phyloP scores from a whole-genome alignment of 2,113 vertebrate genomes.

The Oenanthe melanoleuca region DNA sequence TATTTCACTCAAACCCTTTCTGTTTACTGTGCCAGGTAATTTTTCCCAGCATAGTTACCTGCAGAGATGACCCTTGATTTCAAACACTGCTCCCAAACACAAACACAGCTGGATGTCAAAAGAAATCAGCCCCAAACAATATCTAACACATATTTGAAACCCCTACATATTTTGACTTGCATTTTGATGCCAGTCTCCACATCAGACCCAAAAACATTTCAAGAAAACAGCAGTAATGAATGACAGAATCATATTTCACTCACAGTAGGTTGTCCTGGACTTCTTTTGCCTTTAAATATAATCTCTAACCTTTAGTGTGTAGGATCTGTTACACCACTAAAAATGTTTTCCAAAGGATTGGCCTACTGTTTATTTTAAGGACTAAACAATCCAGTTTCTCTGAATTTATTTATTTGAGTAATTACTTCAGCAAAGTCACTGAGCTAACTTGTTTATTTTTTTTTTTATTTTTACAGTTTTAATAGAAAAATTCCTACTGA shows the following conservation, averaged over 20 bases:
- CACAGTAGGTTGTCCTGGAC: neutral
- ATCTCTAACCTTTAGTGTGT: neutral
- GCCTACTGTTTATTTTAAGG: slow-evolving; percentile 18
- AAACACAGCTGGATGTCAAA: slow-evolving; percentile 54
- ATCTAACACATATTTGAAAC: slow-evolving; percentile 47
- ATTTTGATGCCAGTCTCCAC: slow-evolving; percentile 55
- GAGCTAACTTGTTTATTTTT: neutral
- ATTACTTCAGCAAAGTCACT: neutral
- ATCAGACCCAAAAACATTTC: slow-evolving; percentile 17
- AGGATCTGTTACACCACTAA: slow-evolving; percentile 14
- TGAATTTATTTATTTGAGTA: neutral
- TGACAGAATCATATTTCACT: slow-evolving; percentile 34
- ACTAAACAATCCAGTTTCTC: neutral
- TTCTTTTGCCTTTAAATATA: neutral
- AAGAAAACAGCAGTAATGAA: slow-evolving; percentile 47
- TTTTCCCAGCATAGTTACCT: slow-evolving; percentile 44
- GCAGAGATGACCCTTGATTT: slow-evolving; percentile 55
- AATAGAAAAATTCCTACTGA: neutral
- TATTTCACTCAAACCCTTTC: slow-evolving; percentile 18
- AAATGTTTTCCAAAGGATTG: slow-evolving; percentile 12
- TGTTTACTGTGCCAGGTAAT: neutral
- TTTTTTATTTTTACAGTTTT: neutral
- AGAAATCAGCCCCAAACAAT: slow-evolving; percentile 36
- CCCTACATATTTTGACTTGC: slow-evolving; percentile 1
- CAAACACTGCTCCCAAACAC: slow-evolving; percentile 30